A percentile compares a stretch with the other conserved stretches of the same genome.
These are phyloP conservation scores for Auanema freiburgensis DNA, from an alignment of 2,888 invertebrate genomes.

Conservation along the genomic window DNA sequence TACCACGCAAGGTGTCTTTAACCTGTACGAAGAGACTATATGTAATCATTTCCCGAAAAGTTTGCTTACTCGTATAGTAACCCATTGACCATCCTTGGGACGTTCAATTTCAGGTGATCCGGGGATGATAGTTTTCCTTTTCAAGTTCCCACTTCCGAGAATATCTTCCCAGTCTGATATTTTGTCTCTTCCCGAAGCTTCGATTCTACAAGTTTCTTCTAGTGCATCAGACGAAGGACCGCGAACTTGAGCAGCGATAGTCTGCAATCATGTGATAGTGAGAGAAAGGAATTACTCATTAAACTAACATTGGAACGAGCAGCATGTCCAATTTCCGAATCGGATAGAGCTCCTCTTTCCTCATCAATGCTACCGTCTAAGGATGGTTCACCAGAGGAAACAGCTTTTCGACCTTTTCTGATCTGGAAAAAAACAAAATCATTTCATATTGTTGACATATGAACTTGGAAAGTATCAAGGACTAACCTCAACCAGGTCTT, in stretches of 20 bases:
- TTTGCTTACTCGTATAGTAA: conserved; percentile 23
- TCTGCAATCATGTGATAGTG: conserved; percentile 11
- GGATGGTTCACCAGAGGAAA: conserved; percentile 36
- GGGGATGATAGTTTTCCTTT: conserved; percentile 20
- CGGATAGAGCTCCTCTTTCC: conserved; percentile 31
- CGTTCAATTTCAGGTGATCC: conserved; percentile 14
- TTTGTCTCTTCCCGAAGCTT: conserved; percentile 14
- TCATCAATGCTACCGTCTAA: conserved; percentile 33
- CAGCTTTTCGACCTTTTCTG: conserved; percentile 19
- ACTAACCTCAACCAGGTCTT: conserved; percentile 22
- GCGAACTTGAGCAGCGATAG: conserved; percentile 28
- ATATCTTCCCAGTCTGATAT: conserved; percentile 31
- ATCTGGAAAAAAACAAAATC: conserved; percentile 15
- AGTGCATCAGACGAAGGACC: conserved; percentile 32
- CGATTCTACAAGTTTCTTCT: conserved; percentile 28
- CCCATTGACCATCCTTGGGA: conserved; percentile 27
- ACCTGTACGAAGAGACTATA: conserved; percentile 11
- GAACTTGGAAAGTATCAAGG: neutral
- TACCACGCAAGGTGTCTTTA: conserved; percentile 19
- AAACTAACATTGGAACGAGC: conserved; percentile 23
- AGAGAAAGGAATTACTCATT: neutral
- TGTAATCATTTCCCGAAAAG: neutral
- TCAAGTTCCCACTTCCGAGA: conserved; percentile 26
- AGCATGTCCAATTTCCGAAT: conserved; percentile 24
- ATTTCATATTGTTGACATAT: neutral